A percentile compares a stretch with the other conserved stretches of the same genome.
These are phyloP conservation scores for Nephrotoma flavescens DNA, from an alignment of 2,888 invertebrate genomes.

Conservation along the genomic window DNA sequence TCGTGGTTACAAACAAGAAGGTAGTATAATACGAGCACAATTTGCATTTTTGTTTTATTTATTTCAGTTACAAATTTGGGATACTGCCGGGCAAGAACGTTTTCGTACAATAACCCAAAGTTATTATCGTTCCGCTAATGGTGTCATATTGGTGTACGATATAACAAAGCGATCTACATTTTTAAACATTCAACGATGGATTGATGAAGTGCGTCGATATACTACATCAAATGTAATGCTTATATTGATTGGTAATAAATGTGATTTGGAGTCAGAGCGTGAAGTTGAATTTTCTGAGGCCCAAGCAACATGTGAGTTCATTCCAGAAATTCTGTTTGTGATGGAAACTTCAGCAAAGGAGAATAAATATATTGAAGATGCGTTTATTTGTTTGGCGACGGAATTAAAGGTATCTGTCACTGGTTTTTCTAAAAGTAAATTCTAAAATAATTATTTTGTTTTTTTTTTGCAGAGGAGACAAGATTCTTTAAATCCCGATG, in stretches of 20 bases:
- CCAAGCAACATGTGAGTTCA: conserved; percentile 69
- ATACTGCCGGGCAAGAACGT: conserved; percentile 91
- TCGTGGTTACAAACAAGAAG: neutral
- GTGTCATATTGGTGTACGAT: conserved; percentile 94
- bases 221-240: conserved; percentile 85
- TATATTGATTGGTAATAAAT: conserved; percentile 85
- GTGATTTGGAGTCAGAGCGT: conserved; percentile 64
- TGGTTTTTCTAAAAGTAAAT: neutral
- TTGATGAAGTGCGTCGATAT: conserved; percentile 88
- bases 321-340: conserved; percentile 74
- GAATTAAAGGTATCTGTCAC: conserved; percentile 56
- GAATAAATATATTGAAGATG: conserved; percentile 80
- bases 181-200: conserved; percentile 83
- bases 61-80: conserved; percentile 68
- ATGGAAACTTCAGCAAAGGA: conserved; percentile 85
- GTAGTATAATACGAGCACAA: neutral
- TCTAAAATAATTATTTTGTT: neutral
- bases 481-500: conserved; percentile 46
- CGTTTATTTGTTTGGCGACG: conserved; percentile 71
- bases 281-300: conserved; percentile 80
- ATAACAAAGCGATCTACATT: conserved; percentile 88
- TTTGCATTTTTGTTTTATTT: conserved; percentile 9
- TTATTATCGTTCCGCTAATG: conserved; percentile 93
- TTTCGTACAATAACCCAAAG: conserved; percentile 95
- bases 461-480: conserved; percentile 50